Percentiles rank a stretch among this genome's conserved stretches.
Evolutionary conservation across 1,140 invertebrate genomes (phyloP).

Genomic region (Zaprionus capensis): DNA sequence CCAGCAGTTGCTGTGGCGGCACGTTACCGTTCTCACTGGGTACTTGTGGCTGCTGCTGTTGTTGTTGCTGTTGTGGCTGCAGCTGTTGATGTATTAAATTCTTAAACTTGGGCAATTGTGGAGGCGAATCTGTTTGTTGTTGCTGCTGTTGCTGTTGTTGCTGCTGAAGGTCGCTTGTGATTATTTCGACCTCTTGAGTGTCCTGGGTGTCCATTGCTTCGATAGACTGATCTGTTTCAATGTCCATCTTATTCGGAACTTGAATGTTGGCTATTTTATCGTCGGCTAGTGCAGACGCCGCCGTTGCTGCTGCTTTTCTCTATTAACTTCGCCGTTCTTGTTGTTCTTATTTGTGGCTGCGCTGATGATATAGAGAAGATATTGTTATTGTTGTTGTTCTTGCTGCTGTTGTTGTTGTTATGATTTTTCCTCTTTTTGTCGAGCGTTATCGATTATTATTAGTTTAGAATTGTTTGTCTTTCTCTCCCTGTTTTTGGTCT

Average conservation of each 20-base stretch:
- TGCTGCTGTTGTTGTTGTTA: background rate
- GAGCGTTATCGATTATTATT: slow-evolving; percentile 1
- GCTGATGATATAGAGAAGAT: background rate
- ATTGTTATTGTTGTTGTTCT: background rate
- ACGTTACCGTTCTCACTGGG: slow-evolving; percentile 83
- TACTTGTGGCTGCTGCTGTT: slow-evolving; percentile 58
- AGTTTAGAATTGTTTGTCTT: slow-evolving; percentile 2
- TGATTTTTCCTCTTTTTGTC: background rate
- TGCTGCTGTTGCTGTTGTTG: slow-evolving; percentile 63
- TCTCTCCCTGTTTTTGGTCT: background rate
- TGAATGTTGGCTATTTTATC: slow-evolving; percentile 50
- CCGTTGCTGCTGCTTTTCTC: slow-evolving; percentile 19
- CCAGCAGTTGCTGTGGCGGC: slow-evolving; percentile 73
- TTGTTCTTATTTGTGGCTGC: slow-evolving; percentile 12
- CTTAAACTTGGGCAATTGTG: slow-evolving; percentile 73
- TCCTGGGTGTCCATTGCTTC: slow-evolving; percentile 84
- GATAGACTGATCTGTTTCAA: slow-evolving; percentile 83
- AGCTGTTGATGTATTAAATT: slow-evolving; percentile 69
- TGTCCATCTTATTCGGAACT: slow-evolving; percentile 83
- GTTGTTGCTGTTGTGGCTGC: slow-evolving; percentile 39
- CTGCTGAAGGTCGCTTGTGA: slow-evolving; percentile 74
- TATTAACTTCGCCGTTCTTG: slow-evolving; percentile 16
- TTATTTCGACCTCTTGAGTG: slow-evolving; percentile 81
- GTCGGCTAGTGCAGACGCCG: slow-evolving; percentile 41
- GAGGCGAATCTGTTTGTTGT: slow-evolving; percentile 69